phyloP scores from a whole-genome alignment of 35 echinoderm and acorn worm species.

The Ophioderma brevispina region DNA sequence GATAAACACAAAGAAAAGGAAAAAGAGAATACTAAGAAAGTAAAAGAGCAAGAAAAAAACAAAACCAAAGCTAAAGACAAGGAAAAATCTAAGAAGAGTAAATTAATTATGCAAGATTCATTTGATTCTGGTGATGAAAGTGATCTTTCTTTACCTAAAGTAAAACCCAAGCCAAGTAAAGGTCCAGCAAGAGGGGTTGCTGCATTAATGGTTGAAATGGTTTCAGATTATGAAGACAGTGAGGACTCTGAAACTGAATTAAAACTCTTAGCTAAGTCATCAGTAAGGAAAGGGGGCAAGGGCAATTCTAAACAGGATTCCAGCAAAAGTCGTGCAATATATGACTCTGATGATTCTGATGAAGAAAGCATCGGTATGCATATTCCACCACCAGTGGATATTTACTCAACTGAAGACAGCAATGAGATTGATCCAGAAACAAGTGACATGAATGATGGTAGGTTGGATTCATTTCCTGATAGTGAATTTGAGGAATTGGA shows the following conservation, averaged over 20 bases:
- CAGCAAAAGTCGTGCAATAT: conserved; percentile 42
- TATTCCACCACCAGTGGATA: not conserved
- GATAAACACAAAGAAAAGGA: conserved; percentile 18
- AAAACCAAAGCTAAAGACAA: conserved; percentile 49
- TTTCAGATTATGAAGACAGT: conserved; percentile 50
- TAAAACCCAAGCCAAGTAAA: conserved; percentile 23
- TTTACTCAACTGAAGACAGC: conserved; percentile 9
- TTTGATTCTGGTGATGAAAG: not conserved
- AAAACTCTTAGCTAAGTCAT: conserved; percentile 18
- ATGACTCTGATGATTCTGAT: conserved; percentile 65
- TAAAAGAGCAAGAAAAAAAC: conserved; percentile 30
- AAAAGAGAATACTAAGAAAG: conserved; percentile 52
- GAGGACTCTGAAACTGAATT: conserved; percentile 56
- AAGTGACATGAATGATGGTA: conserved; percentile 44
- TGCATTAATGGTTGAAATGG: conserved; percentile 36
- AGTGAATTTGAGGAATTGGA: not conserved
- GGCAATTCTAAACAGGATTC: not conserved
- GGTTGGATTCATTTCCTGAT: not conserved
- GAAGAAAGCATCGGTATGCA: conserved; percentile 3
- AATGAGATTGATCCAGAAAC: conserved; percentile 20
- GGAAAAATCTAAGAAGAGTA: conserved; percentile 12
- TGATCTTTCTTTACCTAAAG: not conserved
- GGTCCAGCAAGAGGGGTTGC: conserved; percentile 44
- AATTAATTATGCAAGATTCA: not conserved
- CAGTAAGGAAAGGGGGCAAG: conserved; percentile 20